These are phyloP conservation scores for Cuculus canorus DNA, from an alignment of 2,797 vertebrate genomes.

Conservation along the genomic window DNA sequence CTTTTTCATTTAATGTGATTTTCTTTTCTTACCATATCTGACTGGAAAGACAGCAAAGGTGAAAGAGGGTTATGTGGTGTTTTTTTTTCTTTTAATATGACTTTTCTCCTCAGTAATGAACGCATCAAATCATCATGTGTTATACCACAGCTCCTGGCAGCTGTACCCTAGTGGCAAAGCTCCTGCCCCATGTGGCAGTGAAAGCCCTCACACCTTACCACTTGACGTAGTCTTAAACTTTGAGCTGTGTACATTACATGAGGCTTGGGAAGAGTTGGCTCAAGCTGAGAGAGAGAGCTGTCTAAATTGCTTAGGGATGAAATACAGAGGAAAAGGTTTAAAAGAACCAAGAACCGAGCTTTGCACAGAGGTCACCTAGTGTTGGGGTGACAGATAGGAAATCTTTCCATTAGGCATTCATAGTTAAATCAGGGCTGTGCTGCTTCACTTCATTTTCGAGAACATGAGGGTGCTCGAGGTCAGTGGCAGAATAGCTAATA, in stretches of 20 bases:
- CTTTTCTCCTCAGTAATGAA: background rate
- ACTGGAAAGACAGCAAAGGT: background rate
- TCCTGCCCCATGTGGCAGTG: background rate
- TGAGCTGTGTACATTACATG: background rate
- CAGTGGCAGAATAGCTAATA: background rate
- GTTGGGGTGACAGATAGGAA: background rate
- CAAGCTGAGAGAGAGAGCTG: accelerated
- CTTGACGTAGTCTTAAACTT: background rate
- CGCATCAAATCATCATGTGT: background rate
- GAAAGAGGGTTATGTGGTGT: background rate
- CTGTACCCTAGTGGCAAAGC: background rate
- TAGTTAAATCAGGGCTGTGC: background rate
- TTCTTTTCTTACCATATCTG: background rate
- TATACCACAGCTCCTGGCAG: background rate
- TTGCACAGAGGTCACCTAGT: background rate
- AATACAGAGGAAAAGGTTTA: background rate
- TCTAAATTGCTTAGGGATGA: background rate
- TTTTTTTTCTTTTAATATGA: background rate
- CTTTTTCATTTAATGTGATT: background rate
- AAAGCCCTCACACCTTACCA: background rate
- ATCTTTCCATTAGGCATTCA: background rate
- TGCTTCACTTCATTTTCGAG: background rate
- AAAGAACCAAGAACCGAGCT: background rate
- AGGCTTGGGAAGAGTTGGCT: background rate
- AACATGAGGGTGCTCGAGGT: background rate